Evolutionary conservation across 2,888 invertebrate species (phyloP).

Genomic region (Microchrysa polita): DNA sequence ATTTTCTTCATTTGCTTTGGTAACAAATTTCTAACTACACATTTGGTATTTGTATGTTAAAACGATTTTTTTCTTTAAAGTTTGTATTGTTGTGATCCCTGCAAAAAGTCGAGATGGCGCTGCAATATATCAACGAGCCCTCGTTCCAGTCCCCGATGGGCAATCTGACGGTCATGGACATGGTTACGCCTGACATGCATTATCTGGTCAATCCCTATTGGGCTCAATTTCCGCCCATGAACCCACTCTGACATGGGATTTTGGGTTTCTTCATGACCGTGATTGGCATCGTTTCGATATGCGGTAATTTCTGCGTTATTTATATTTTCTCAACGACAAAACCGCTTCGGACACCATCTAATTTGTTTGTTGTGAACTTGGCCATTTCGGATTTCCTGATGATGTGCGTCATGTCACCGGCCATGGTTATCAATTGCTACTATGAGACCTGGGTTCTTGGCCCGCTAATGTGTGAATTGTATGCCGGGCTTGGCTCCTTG

Average conservation of each 20-base stretch:
- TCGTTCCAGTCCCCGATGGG: conserved; percentile 21
- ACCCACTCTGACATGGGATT: conserved; percentile 86
- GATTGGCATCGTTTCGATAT: conserved; percentile 69
- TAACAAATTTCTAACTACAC: background rate
- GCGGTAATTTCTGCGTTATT: conserved; percentile 63
- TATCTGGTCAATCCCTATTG: conserved; percentile 78
- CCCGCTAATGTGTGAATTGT: conserved; percentile 86
- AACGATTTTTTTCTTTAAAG: background rate
- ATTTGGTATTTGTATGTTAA: background rate
- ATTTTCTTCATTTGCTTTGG: conserved; percentile 31
- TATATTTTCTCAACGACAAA: conserved; percentile 64
- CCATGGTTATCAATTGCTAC: conserved; percentile 87
- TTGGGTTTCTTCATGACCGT: conserved; percentile 81
- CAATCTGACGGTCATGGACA: conserved; percentile 86
- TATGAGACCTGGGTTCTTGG: conserved; percentile 69
- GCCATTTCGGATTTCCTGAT: conserved; percentile 91
- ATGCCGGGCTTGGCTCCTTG: conserved; percentile 81
- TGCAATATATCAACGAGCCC: conserved; percentile 7
- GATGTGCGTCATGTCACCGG: conserved; percentile 71
- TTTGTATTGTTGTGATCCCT: background rate
- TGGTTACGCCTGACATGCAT: conserved; percentile 71
- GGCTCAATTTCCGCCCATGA: conserved; percentile 91
- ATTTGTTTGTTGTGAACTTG: conserved; percentile 88
- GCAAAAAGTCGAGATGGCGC: conserved; percentile 18
- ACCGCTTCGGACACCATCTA: conserved; percentile 84